phyloP scores from a whole-genome alignment of 1,140 invertebrate species.

The Rhopalosiphum maidis region DNA sequence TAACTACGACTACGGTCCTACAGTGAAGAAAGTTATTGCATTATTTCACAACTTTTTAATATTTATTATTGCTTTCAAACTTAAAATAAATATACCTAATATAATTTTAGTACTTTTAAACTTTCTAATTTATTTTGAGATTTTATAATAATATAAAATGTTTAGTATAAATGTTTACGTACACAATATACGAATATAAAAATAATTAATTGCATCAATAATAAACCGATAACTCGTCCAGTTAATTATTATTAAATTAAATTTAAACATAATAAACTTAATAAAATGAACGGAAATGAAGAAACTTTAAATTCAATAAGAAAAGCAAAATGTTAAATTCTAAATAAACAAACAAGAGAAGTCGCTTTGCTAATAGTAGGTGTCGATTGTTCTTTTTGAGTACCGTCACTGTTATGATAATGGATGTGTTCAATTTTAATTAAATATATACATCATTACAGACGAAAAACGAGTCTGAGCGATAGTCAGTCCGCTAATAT shows the following conservation, averaged over 20 bases:
- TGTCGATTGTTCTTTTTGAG: background rate
- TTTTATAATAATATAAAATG: background rate
- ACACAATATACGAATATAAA: background rate
- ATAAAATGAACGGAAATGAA: background rate
- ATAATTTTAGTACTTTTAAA: slow-evolving; percentile 19
- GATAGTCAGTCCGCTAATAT: background rate
- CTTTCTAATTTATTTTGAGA: background rate
- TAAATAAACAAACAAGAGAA: background rate
- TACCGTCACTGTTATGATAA: background rate
- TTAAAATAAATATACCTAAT: slow-evolving; percentile 8
- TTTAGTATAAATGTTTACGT: background rate
- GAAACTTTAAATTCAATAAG: background rate
- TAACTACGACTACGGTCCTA: background rate
- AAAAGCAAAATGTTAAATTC: background rate
- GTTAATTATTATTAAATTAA: background rate
- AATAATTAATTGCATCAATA: background rate
- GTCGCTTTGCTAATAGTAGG: background rate
- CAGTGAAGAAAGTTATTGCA: background rate
- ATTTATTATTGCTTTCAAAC: background rate
- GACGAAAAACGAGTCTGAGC: background rate
- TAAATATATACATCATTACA: background rate
- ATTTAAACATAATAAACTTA: slow-evolving; percentile 2
- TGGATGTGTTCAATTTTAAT: background rate
- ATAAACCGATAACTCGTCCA: background rate
- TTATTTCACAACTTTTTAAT: slow-evolving; percentile 4